A percentile compares a stretch with the other conserved stretches of the same genome.
Conservation (phyloP, 2,113 vertebrate genomes). For the Hydropotes inermis region DNA sequence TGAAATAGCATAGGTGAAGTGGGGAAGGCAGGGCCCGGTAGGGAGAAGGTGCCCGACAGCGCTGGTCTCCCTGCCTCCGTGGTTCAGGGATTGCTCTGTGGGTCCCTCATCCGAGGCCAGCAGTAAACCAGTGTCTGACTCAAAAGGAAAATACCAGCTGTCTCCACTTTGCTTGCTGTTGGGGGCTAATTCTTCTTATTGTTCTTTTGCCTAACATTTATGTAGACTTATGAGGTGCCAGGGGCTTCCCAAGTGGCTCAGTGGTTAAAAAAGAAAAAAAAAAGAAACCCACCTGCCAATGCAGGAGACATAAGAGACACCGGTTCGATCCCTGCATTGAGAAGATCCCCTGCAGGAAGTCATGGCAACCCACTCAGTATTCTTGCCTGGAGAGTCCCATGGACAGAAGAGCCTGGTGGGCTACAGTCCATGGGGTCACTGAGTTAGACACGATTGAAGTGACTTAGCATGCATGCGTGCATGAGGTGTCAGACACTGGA, state of each 20-base stretch:
- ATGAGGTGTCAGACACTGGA: not conserved
- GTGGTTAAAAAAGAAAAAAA: not conserved
- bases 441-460: not conserved
- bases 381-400: not conserved
- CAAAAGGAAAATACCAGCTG: not conserved
- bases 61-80: rapidly evolving
- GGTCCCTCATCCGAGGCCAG: not conserved
- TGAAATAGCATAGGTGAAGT: not conserved
- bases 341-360: not conserved
- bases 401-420: not conserved
- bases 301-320: not conserved
- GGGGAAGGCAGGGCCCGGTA: too few species aligned
- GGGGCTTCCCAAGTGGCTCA: not conserved
- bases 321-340: rapidly evolving
- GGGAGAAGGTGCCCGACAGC: not conserved
- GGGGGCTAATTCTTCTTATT: not conserved
- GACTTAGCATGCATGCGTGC: rapidly evolving
- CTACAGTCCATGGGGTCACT: not conserved
- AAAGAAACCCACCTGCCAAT: not conserved
- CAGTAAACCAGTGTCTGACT: not conserved
- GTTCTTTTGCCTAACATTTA: not conserved
- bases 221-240: not conserved
- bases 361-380: not conserved
- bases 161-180: not conserved
- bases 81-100: not conserved